Conservation (phyloP, 2,797 vertebrate genomes). For the Tragelaphus oryx region DNA sequence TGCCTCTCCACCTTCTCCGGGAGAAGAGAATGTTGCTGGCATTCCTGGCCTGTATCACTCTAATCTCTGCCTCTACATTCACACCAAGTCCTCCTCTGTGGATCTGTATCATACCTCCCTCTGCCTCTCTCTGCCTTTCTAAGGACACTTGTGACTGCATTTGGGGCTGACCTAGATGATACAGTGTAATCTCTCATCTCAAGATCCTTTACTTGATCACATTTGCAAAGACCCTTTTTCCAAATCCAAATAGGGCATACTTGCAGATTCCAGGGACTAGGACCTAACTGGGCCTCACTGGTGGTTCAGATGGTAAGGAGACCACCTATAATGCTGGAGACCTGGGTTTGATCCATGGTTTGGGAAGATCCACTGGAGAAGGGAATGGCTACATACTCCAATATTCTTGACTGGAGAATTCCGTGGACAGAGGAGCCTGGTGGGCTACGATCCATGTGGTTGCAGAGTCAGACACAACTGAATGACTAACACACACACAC, state of each 20-base stretch:
- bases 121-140: neutral
- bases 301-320: neutral
- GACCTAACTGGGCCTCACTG: neutral
- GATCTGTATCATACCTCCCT: neutral
- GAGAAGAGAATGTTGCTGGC: neutral
- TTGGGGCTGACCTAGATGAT: neutral
- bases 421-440: neutral
- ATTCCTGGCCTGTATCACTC: neutral
- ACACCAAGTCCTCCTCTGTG: neutral
- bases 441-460: neutral
- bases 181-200: neutral
- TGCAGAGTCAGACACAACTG: neutral
- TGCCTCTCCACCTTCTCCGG: neutral
- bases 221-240: neutral
- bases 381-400: neutral
- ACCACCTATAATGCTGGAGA: neutral
- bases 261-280: neutral
- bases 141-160: neutral
- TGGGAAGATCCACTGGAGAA: neutral
- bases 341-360: neutral
- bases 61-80: neutral
- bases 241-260: neutral
- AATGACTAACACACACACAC: neutral
- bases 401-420: neutral
- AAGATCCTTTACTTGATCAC: slow-evolving; percentile 16